These are phyloP conservation scores for Mohoua ochrocephala DNA, from an alignment of 2,113 vertebrate species.

Conservation along the genomic window DNA sequence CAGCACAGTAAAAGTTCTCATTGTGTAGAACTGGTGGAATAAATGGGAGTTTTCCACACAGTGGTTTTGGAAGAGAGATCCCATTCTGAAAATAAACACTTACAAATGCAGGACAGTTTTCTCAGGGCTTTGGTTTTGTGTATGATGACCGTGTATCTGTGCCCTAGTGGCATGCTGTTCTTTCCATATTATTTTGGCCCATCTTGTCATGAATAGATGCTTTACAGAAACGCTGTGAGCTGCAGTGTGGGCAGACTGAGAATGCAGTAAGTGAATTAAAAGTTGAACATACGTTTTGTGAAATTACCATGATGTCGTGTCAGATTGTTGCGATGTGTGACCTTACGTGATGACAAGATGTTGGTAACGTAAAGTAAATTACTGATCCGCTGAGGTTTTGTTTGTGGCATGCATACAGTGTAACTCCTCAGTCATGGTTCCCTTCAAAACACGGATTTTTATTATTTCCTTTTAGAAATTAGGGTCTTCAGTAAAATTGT, in stretches of 20 bases:
- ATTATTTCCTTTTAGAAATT: neutral
- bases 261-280: neutral
- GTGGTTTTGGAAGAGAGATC: neutral
- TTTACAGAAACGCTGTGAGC: neutral
- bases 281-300: neutral
- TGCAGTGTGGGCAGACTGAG: neutral
- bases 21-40: neutral
- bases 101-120: neutral
- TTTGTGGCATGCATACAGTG: neutral
- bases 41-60: neutral
- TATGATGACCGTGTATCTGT: neutral
- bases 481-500: neutral
- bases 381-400: accelerated
- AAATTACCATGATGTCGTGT: neutral
- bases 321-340: neutral
- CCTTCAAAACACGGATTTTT: neutral
- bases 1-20: neutral
- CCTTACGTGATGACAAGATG: neutral
- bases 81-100: neutral
- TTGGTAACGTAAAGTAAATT: neutral
- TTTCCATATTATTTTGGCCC: neutral
- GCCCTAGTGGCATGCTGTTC: neutral
- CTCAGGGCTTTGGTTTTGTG: neutral
- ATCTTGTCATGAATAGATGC: neutral
- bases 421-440: neutral